Base-by-base conservation (phyloP, 1,140 invertebrate genomes). In the Cephus cinctus region DNA sequence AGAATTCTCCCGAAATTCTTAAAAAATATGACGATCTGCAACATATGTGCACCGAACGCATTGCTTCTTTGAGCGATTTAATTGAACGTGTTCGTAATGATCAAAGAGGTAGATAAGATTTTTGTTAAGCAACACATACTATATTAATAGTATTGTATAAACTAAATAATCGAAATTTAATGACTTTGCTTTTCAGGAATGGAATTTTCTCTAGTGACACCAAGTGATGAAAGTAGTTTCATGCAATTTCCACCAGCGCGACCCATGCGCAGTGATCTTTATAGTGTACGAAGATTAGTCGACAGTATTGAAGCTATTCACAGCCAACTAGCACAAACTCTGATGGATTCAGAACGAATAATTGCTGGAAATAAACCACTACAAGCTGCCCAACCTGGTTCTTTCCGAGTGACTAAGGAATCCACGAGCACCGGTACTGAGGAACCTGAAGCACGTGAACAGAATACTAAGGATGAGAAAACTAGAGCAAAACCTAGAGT, bases 11-110 rank as follows among this genome's bases (percentile, higher is more conserved):
- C 0, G 59, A 69, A 11, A 61, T 66, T 32, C 25, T 67, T 2
- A 61, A 64, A 32, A 67, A 61, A 14, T 64, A 65, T 2, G 68
- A 76, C 5, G 61, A 71, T 22, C 50, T 76, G 3, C 68, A 75
- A 34, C 67, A 54, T 11, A 57, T 57, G 4, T 72, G 57, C n/a
- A 48, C 63, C 0, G 65, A 71, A n/a, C 65, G 71, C 50, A 75
- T 76, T 39, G 64, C 63, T 5, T 71, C 69, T 4, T 40, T 76
- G 4, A 59, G 54, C 1, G 64, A 71, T 38, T 54, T 70, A 4
- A 68, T 76, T 5, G 52, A 68, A 36, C 61, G 52, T 56, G 56
- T 76, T 15, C 62, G 72, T 23, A 61, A 59, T 18, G 65, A 71
- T 27, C 59, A 69, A n/a, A 61, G 45, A 49, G 68, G 71, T 71